These are phyloP conservation scores for Phrynocephalus vlangalii DNA, from an alignment of 2,797 vertebrate species.

Conservation along the genomic window DNA sequence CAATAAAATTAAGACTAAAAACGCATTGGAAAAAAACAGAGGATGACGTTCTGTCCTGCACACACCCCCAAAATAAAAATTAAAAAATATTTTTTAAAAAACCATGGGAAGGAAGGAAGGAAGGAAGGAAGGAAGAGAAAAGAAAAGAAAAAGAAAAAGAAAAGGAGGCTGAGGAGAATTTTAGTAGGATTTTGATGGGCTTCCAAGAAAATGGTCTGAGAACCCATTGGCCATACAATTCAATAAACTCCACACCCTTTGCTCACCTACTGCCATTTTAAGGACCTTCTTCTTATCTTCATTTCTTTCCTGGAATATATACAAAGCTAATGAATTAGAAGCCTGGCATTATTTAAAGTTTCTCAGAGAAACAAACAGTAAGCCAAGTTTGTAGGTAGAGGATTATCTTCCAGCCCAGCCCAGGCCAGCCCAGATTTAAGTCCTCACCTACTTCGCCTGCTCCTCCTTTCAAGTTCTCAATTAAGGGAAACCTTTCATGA, in stretches of 20 bases:
- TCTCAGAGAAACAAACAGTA: conserved; percentile 11
- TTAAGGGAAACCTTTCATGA: not conserved
- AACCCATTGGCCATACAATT: not conserved
- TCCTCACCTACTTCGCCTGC: not conserved
- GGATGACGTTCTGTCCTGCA: too few relatives aligned
- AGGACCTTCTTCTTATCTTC: conserved; percentile 97
- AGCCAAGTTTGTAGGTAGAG: not conserved
- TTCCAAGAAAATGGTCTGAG: not conserved
- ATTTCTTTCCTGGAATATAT: conserved; percentile 85
- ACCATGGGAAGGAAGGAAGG: too few relatives aligned
- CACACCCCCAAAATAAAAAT: too few relatives aligned
- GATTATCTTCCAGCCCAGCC: not conserved
- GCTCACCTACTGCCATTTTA: conserved; percentile 90
- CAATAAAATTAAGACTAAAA: too few relatives aligned
- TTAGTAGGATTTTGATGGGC: not conserved
- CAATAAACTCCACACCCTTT: not conserved
- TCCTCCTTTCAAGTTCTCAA: conserved; percentile 9
- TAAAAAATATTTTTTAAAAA: too few relatives aligned
- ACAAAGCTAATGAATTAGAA: conserved; percentile 10
- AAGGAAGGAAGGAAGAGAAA: too few relatives aligned
- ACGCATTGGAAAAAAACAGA: too few relatives aligned
- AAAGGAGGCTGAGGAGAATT: too few relatives aligned
- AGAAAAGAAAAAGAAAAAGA: too few relatives aligned
- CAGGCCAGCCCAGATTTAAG: too few relatives aligned
- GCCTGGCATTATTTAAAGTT: not conserved